phyloP scores from a whole-genome alignment of 2,113 vertebrate species.

The Opisthocomus hoazin region DNA sequence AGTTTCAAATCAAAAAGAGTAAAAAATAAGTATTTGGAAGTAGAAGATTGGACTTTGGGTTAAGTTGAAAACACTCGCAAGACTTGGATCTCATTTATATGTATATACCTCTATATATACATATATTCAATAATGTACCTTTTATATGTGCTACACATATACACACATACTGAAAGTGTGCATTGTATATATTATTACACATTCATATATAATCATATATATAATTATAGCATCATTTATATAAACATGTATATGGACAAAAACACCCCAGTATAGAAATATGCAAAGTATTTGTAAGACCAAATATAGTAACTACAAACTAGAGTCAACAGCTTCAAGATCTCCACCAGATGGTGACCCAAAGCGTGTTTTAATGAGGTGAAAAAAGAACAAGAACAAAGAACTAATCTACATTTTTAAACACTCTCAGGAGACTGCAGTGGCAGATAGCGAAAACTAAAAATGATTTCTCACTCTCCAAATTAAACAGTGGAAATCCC shows the following conservation, averaged over 20 bases:
- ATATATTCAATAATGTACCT: background rate
- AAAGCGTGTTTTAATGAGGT: slow-evolving; percentile 41
- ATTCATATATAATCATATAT: background rate
- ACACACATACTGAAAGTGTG: background rate
- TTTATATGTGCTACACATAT: background rate
- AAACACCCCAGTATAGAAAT: background rate
- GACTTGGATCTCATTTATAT: background rate
- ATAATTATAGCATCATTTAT: background rate
- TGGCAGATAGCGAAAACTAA: background rate
- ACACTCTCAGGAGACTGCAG: slow-evolving; percentile 71
- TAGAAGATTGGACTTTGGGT: background rate
- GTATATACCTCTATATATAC: background rate
- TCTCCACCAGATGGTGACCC: slow-evolving; percentile 68
- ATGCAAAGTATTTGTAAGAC: background rate
- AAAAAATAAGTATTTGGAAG: background rate
- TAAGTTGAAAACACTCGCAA: background rate
- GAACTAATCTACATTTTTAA: slow-evolving; percentile 35
- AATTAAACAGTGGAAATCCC: background rate
- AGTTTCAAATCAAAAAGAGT: background rate
- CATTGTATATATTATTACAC: background rate
- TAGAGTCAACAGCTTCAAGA: slow-evolving; percentile 37
- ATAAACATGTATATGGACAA: background rate
- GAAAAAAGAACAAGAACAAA: slow-evolving; percentile 1
- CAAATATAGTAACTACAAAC: background rate
- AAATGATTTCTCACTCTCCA: background rate